phyloP scores from a whole-genome alignment of 2,113 vertebrate species.

The Chiloscyllium plagiosum region DNA sequence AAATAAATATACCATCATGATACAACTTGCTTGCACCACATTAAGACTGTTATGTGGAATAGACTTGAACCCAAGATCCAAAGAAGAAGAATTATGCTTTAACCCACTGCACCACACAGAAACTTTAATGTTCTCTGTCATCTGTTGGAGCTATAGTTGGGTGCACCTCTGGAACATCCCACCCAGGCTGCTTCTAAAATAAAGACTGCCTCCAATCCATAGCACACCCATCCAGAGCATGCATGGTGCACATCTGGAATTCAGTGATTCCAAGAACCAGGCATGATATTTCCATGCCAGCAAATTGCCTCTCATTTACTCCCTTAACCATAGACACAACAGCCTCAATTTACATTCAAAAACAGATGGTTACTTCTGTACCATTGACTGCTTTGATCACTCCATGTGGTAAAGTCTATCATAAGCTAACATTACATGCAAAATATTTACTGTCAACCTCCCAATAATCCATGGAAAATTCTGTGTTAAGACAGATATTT shows the following conservation, averaged over 20 bases:
- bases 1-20: background rate
- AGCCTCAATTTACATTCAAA: background rate
- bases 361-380: background rate
- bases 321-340: background rate
- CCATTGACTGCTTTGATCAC: background rate
- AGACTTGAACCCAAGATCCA: background rate
- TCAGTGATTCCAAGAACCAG: background rate
- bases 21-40: background rate
- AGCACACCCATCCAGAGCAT: background rate
- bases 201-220: background rate
- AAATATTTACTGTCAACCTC: background rate
- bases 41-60: background rate
- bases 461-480: background rate
- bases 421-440: background rate
- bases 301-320: background rate
- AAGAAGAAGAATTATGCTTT: background rate
- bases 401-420: background rate
- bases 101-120: background rate
- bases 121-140: background rate
- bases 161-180: background rate
- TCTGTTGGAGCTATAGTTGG: background rate
- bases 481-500: background rate
- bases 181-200: background rate
- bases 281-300: background rate
- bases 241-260: background rate